phyloP scores from a whole-genome alignment of 2,888 invertebrate genomes.

The Parasteatoda lunata region DNA sequence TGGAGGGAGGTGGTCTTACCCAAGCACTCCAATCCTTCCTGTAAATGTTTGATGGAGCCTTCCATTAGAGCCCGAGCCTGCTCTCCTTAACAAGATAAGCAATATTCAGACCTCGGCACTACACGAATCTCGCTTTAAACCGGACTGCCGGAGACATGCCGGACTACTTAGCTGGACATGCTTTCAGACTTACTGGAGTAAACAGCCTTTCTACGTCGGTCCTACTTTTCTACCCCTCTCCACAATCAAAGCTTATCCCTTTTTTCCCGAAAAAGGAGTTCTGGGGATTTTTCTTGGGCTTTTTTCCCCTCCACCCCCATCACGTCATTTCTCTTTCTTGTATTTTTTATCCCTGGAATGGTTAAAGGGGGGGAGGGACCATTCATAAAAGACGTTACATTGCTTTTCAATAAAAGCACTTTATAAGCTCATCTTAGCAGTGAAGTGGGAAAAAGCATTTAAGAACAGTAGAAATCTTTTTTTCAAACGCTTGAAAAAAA shows the following conservation, averaged over 20 bases:
- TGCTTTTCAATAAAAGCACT: conserved; percentile 67
- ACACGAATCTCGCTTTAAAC: conserved; percentile 68
- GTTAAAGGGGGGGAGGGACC: conserved; percentile 31
- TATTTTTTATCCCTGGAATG: background rate
- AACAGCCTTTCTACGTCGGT: conserved; percentile 36
- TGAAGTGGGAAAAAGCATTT: no score
- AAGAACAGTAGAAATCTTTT: no score
- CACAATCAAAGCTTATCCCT: conserved; percentile 66
- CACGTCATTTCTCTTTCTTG: conserved; percentile 7
- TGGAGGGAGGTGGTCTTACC: background rate
- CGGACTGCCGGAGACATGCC: conserved; percentile 56
- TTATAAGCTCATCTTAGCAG: no score
- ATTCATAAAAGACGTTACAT: conserved; percentile 65
- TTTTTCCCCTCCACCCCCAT: conserved; percentile 18
- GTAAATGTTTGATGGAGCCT: conserved; percentile 66
- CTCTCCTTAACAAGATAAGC: conserved; percentile 65
- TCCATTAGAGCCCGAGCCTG: conserved; percentile 54
- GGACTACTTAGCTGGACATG: conserved; percentile 68
- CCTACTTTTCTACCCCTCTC: conserved; percentile 37
- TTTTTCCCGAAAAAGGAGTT: conserved; percentile 11
- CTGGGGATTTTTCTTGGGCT: conserved; percentile 4
- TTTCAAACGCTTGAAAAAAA: no score
- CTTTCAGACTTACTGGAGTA: conserved; percentile 67
- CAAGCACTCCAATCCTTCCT: background rate
- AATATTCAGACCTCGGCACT: conserved; percentile 46